Conservation (phyloP, 2,888 invertebrate genomes). For the Ecliptopera silaceata region DNA sequence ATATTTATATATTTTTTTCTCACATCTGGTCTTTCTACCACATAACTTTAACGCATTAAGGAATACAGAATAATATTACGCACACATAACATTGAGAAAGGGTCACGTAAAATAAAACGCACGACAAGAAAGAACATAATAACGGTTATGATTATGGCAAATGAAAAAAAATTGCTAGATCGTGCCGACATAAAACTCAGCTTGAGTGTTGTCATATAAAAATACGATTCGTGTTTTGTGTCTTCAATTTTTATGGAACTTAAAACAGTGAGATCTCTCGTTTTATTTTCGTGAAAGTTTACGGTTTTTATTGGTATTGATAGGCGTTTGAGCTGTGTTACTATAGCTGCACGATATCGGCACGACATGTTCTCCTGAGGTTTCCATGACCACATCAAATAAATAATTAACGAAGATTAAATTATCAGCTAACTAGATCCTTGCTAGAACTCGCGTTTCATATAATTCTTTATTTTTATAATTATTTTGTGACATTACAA, state of each 20-base stretch:
- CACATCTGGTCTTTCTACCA: not conserved
- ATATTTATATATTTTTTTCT: not conserved
- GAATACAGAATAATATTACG: conserved; percentile 10
- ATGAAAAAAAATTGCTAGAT: conserved; percentile 40
- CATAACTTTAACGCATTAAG: conserved; percentile 1
- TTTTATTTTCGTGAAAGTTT: conserved; percentile 9
- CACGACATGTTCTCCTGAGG: no score
- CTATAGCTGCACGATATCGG: no score
- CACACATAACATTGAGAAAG: conserved; percentile 20
- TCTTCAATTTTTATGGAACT: conserved; percentile 27
- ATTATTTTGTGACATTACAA: no score
- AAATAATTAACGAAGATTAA: no score
- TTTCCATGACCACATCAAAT: no score
- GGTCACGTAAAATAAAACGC: conserved; percentile 33
- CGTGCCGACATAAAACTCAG: conserved; percentile 37
- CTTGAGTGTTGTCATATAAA: conserved; percentile 36
- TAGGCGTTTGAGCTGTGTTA: no score
- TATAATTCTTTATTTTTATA: no score
- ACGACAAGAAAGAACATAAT: conserved; percentile 34
- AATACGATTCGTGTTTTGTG: conserved; percentile 34
- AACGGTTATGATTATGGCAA: conserved; percentile 39
- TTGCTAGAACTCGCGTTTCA: no score
- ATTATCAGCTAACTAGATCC: no score
- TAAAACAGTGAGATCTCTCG: conserved; percentile 11
- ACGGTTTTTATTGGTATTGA: not conserved